phyloP scores from a whole-genome alignment of 2,113 vertebrate species.

The Capricornis sumatraensis region DNA sequence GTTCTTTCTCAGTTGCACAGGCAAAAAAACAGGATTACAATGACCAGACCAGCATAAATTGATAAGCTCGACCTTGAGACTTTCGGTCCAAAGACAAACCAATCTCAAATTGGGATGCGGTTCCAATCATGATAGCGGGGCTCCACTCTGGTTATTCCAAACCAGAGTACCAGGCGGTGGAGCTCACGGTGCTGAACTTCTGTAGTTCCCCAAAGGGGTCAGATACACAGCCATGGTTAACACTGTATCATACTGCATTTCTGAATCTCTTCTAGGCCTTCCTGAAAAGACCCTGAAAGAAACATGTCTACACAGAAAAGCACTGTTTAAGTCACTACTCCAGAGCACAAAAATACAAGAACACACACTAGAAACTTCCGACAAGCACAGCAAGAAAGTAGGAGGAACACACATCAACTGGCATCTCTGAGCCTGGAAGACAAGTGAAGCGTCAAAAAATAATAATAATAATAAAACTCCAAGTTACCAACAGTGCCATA shows the following conservation, averaged over 20 bases:
- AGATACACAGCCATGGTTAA: background rate
- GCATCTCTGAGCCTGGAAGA: background rate
- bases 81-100: background rate
- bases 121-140: background rate
- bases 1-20: background rate
- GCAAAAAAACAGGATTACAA: background rate
- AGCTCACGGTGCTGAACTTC: background rate
- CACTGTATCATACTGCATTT: background rate
- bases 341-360: background rate
- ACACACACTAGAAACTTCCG: background rate
- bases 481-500: background rate
- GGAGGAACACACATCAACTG: background rate
- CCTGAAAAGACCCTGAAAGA: background rate
- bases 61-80: background rate
- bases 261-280: background rate
- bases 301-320: background rate
- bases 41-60: background rate
- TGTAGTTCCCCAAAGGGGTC: background rate
- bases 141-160: background rate
- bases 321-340: background rate
- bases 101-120: background rate
- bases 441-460: background rate
- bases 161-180: accelerated
- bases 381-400: background rate
- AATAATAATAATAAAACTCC: background rate